Conservation (phyloP, 2,797 vertebrate species). For the Hoplostethus mediterraneus region DNA sequence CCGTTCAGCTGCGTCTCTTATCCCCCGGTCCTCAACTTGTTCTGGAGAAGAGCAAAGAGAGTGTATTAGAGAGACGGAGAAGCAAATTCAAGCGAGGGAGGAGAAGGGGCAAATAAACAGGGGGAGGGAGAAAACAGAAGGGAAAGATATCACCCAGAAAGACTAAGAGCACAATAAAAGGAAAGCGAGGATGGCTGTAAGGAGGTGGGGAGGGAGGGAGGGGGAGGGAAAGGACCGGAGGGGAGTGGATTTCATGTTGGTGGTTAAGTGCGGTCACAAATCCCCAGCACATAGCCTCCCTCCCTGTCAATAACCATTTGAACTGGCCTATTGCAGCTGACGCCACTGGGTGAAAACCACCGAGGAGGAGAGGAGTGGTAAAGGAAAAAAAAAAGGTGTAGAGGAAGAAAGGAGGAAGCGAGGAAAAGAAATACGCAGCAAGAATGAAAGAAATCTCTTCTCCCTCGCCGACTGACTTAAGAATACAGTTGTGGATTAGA, state of each 20-base stretch:
- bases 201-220: slow-evolving; percentile 40
- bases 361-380: slow-evolving; percentile 16
- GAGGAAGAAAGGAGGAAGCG: slow-evolving; percentile 1
- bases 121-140: neutral
- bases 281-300: slow-evolving; percentile 54
- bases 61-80: slow-evolving; percentile 27
- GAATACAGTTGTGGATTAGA: slow-evolving; percentile 18
- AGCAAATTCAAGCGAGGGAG: slow-evolving; percentile 8
- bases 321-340: slow-evolving; percentile 64
- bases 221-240: slow-evolving; percentile 56
- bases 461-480: slow-evolving; percentile 17
- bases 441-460: slow-evolving; percentile 30
- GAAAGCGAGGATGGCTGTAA: slow-evolving; percentile 37
- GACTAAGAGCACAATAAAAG: slow-evolving; percentile 58
- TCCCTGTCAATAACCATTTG: slow-evolving; percentile 78
- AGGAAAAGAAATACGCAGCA: slow-evolving; percentile 21
- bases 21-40: slow-evolving; percentile 83
- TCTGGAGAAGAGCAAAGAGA: slow-evolving; percentile 67
- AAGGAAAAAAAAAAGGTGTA: neutral
- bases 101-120: slow-evolving; percentile 24
- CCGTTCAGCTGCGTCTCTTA: slow-evolving; percentile 39
- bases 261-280: slow-evolving; percentile 75
- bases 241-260: slow-evolving; percentile 74
- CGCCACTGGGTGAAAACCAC: slow-evolving; percentile 55
- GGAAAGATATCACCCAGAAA: slow-evolving; percentile 34